Base-by-base conservation (phyloP, 2,888 invertebrate species). In the Drosophila lutescens region DNA sequence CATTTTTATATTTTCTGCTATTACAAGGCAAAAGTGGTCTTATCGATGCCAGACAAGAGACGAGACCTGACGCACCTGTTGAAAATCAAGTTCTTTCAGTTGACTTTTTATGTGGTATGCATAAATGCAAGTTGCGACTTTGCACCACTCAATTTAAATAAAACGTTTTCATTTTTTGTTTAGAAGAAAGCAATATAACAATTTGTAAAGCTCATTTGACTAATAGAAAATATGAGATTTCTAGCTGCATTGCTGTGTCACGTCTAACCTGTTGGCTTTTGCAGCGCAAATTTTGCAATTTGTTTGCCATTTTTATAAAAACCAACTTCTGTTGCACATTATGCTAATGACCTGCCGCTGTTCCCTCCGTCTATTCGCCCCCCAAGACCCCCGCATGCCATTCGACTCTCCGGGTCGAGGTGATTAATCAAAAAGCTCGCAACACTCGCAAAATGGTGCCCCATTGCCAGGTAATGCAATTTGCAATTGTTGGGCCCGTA, bases 41-140 rank as follows among this genome's bases (percentile, higher is more conserved):
- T 72, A 78, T 77, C 55, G 82, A 80, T 80, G 78, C 59, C 72
- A 72, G 76, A 53, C 44, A 46, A 43, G 40, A 68, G 51, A 71
- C 69, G 72, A 76, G 71, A 76, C 81, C 70, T 59, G 57, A 62
- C 89, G 91, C 90, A 90, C 90, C 90, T 90, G 90, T 89, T 90
- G 83, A 88, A 90, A 90, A 89, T 83, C 89, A 81, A 89, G 90
- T 90, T 90, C 84, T 84, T 68, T 58, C 40, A 86, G 81, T 77
- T 75, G 68, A 70, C 69, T 50, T 38, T 44, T 32, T 10, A 70
- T n/a, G n/a, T n/a, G n/a, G n/a, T n/a, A n/a, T 26, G 30, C 13
- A 36, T 13, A 32, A 43, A 58, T 12, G 32, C 10, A 41, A 26
- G 17, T 20, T 38, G 4, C 10, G 2, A 34, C 15, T 20, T 5